Conservation (phyloP, 2,888 invertebrate species). For the Cephus spinipes region DNA sequence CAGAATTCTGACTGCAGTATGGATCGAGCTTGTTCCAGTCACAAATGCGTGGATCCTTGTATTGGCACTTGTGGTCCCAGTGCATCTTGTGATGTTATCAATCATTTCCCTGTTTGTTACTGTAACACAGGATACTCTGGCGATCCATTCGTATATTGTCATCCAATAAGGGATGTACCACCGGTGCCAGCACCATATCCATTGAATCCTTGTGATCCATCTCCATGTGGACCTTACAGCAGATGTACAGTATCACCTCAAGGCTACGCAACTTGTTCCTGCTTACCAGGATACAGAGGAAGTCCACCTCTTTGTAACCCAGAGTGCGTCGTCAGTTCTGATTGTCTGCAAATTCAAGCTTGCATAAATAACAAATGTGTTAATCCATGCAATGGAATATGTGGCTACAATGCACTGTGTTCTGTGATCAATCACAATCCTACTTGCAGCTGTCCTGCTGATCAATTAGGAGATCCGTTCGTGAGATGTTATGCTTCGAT, state of each 20-base stretch:
- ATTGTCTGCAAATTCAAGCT: slow-evolving; percentile 82
- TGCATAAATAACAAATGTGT: slow-evolving; percentile 84
- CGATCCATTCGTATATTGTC: slow-evolving; percentile 78
- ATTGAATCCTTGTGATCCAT: slow-evolving; percentile 69
- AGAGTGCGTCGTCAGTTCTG: slow-evolving; percentile 86
- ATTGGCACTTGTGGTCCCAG: slow-evolving; percentile 80
- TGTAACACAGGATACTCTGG: slow-evolving; percentile 78
- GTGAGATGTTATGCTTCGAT: slow-evolving; percentile 71
- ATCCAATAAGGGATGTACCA: slow-evolving; percentile 63
- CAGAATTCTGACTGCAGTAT: slow-evolving; percentile 82
- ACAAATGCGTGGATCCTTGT: slow-evolving; percentile 83
- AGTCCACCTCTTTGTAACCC: slow-evolving; percentile 86
- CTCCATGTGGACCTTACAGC: slow-evolving; percentile 66
- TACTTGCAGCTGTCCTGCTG: slow-evolving; percentile 82
- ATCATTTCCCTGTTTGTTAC: slow-evolving; percentile 82
- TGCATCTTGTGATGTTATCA: slow-evolving; percentile 79
- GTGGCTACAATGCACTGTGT: slow-evolving; percentile 82
- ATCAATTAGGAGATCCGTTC: slow-evolving; percentile 86
- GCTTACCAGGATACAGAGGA: slow-evolving; percentile 81
- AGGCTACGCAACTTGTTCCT: slow-evolving; percentile 72
- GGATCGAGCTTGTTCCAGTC: slow-evolving; percentile 80
- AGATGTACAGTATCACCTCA: slow-evolving; percentile 38
- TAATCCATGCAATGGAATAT: slow-evolving; percentile 87
- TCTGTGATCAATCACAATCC: slow-evolving; percentile 87
- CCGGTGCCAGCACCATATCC: slow-evolving; percentile 65